Percentiles rank a stretch among this genome's conserved stretches.
Evolutionary conservation across 2,797 vertebrate species (phyloP).

Genomic region (Bradypus variegatus): DNA sequence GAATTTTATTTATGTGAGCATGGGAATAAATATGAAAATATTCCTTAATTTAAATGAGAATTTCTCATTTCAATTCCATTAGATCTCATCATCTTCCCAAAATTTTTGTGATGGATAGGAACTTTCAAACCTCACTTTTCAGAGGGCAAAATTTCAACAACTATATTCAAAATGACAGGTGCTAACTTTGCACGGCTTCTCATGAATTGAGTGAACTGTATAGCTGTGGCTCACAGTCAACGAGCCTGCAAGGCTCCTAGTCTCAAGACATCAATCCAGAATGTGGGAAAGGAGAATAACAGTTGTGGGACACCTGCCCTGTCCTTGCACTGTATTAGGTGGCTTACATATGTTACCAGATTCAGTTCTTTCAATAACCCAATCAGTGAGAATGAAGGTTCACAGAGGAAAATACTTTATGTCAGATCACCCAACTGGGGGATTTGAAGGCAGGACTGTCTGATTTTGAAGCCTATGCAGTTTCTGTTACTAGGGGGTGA

Average conservation of each 20-base stretch:
- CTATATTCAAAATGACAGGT: neutral
- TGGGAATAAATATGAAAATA: neutral
- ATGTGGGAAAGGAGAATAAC: neutral
- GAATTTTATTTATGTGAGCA: neutral
- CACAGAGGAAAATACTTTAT: neutral
- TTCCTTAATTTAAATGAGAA: conserved; percentile 21
- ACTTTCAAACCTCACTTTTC: conserved; percentile 1
- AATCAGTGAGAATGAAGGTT: neutral
- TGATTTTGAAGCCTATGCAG: neutral
- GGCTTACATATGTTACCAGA: neutral
- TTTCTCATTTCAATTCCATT: neutral
- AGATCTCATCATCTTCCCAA: neutral
- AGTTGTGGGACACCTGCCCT: neutral
- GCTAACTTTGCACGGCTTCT: neutral
- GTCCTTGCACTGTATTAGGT: neutral
- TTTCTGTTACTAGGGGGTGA: neutral
- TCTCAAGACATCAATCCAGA: neutral
- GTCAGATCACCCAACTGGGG: neutral
- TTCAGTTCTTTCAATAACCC: neutral
- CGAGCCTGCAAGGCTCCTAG: neutral
- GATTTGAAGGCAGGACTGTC: neutral
- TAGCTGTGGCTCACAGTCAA: neutral
- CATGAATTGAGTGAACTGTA: neutral
- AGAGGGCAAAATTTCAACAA: neutral
- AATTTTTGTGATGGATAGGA: neutral